Percentiles rank a stretch among this genome's conserved stretches.
Evolutionary conservation across 2,888 invertebrate species (phyloP).

Genomic region (Entomobrya multifasciata): DNA sequence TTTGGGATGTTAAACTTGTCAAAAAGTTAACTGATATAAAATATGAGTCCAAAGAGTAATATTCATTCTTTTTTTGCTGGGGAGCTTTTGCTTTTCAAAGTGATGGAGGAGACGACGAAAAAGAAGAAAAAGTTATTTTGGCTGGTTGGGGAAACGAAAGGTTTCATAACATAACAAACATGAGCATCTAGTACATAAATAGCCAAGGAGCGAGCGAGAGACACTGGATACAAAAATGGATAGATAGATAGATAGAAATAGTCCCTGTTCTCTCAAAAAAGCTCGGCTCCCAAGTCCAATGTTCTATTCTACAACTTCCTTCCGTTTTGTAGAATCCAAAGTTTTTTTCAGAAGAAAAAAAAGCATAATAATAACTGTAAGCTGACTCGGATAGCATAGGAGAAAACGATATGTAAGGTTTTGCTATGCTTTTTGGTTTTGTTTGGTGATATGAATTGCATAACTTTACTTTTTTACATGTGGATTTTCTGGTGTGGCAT

Average conservation of each 20-base stretch:
- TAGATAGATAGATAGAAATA: too few relatives aligned
- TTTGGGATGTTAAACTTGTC: conserved; percentile 71
- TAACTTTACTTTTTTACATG: neutral
- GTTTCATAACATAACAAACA: neutral
- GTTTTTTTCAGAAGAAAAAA: neutral
- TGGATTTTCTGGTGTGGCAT: conserved; percentile 3
- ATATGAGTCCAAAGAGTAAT: conserved; percentile 71
- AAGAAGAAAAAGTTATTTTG: conserved; percentile 44
- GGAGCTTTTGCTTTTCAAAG: conserved; percentile 1
- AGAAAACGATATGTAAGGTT: neutral
- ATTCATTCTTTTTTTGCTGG: conserved; percentile 58
- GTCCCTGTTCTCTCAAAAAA: too few relatives aligned
- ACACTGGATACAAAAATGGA: too few relatives aligned
- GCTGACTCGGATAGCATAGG: neutral
- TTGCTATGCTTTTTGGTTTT: neutral
- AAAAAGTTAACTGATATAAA: conserved; percentile 69
- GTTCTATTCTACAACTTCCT: conserved; percentile 55
- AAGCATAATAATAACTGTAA: neutral
- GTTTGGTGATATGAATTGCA: too few relatives aligned
- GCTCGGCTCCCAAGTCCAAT: too few relatives aligned
- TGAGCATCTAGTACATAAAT: conserved; percentile 3
- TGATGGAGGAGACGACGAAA: neutral
- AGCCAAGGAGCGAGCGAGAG: too few relatives aligned
- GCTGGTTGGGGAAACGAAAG: conserved; percentile 17
- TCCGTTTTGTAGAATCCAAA: conserved; percentile 42